These are phyloP conservation scores for Corydoras maculifer DNA, from an alignment of 2,113 vertebrate genomes.

Conservation along the genomic window DNA sequence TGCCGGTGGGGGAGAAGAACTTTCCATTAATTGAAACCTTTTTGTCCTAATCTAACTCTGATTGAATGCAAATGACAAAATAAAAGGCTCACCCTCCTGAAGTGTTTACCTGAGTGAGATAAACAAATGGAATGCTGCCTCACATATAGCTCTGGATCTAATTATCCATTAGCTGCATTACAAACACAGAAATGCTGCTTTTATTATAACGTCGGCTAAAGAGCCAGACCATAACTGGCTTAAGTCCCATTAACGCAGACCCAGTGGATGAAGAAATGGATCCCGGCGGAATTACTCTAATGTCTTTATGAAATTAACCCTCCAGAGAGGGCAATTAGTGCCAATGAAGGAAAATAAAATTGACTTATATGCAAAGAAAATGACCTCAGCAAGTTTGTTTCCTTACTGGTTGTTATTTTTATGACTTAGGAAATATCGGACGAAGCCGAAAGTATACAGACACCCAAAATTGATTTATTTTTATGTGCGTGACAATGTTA, in stretches of 20 bases:
- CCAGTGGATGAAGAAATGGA: conserved; percentile 7
- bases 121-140: conserved; percentile 16
- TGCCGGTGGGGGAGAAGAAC: neutral
- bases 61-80: conserved; percentile 17
- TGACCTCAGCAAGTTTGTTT: conserved; percentile 12
- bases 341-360: neutral
- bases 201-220: conserved; percentile 1
- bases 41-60: conserved; percentile 4
- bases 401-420: conserved; percentile 10
- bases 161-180: conserved; percentile 28
- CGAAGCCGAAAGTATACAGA: neutral
- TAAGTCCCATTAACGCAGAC: conserved; percentile 14
- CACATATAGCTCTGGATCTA: conserved; percentile 24
- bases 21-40: neutral
- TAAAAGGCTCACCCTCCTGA: neutral
- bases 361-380: conserved; percentile 1
- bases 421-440: neutral
- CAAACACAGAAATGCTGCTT: neutral
- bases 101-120: neutral
- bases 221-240: neutral
- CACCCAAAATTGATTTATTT: neutral
- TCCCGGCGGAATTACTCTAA: conserved; percentile 18
- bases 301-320: conserved; percentile 21
- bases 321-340: conserved; percentile 16
- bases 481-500: too few species aligned